Evolutionary conservation across 2,113 vertebrate genomes (phyloP).

Genomic region (Lagopus leucura): DNA sequence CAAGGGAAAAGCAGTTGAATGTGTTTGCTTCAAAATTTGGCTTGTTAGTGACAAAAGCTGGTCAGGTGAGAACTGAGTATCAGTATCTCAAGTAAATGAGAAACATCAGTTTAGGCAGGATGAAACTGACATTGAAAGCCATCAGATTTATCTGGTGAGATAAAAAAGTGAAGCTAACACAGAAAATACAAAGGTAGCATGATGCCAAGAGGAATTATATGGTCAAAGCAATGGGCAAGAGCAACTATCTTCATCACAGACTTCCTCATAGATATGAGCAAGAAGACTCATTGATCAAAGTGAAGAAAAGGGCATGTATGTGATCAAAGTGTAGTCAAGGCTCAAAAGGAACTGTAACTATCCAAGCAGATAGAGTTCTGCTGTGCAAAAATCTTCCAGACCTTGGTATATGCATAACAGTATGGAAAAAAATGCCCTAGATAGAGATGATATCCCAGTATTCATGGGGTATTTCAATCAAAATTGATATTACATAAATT

Average conservation of each 20-base stretch:
- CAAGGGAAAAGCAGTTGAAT: not conserved
- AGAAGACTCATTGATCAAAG: not conserved
- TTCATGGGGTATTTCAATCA: not conserved
- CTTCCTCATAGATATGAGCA: not conserved
- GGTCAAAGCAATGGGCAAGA: not conserved
- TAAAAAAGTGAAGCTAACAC: not conserved
- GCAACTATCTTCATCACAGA: not conserved
- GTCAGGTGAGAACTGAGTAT: not conserved
- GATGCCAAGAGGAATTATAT: not conserved
- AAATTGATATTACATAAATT: not conserved
- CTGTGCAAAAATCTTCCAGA: not conserved
- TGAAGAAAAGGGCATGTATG: rapidly evolving
- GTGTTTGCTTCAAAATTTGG: not conserved
- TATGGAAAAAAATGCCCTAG: not conserved
- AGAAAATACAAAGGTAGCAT: not conserved
- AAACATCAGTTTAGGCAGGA: not conserved
- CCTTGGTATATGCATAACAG: not conserved
- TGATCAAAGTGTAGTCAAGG: not conserved
- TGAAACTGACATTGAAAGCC: not conserved
- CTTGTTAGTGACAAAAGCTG: not conserved
- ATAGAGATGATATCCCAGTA: not conserved
- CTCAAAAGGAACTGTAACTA: not conserved
- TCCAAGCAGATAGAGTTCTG: not conserved
- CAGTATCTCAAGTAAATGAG: not conserved
- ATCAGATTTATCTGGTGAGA: not conserved